Conservation (phyloP, 2,797 vertebrate species). For the Sebastes wilsoni region DNA sequence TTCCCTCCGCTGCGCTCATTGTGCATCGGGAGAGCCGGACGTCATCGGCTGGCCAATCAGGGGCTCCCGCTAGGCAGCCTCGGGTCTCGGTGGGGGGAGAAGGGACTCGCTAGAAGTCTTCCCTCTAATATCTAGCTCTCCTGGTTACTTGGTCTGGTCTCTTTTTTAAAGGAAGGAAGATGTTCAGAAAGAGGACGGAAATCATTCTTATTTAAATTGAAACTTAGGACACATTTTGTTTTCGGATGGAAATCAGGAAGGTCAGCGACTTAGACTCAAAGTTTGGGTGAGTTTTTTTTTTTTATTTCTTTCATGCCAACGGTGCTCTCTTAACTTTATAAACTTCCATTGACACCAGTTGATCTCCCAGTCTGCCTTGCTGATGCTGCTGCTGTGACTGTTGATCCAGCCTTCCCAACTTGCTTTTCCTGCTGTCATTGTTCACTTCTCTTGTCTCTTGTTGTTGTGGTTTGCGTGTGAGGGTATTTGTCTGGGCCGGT, state of each 20-base stretch:
- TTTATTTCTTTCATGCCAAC: constrained; percentile 2
- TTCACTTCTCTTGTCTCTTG: constrained; percentile 65
- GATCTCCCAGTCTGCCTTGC: not conserved
- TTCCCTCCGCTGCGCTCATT: constrained; percentile 82
- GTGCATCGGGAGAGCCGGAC: constrained; percentile 74
- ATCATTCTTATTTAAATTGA: constrained; percentile 5
- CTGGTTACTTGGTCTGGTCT: constrained; percentile 64
- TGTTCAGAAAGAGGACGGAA: constrained; percentile 38
- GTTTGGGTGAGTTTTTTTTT: constrained; percentile 71
- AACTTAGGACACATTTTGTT: constrained; percentile 18
- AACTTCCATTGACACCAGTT: constrained; percentile 12
- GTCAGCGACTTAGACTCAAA: constrained; percentile 29
- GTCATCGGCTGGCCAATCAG: constrained; percentile 79
- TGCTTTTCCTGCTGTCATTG: constrained; percentile 69
- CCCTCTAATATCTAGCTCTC: constrained; percentile 70
- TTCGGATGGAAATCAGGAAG: constrained; percentile 50
- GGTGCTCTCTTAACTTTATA: not conserved
- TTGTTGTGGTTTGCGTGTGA: constrained; percentile 79
- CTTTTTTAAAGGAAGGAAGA: constrained; percentile 53
- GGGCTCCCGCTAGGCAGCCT: constrained; percentile 67
- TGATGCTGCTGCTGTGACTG: constrained; percentile 8
- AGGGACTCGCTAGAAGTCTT: constrained; percentile 72
- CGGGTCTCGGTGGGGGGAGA: constrained; percentile 66
- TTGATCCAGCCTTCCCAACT: constrained; percentile 37
- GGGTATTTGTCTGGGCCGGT: constrained; percentile 75